Evolutionary conservation across 2,888 invertebrate genomes (phyloP).

Genomic region (Yponomeuta malinellus): DNA sequence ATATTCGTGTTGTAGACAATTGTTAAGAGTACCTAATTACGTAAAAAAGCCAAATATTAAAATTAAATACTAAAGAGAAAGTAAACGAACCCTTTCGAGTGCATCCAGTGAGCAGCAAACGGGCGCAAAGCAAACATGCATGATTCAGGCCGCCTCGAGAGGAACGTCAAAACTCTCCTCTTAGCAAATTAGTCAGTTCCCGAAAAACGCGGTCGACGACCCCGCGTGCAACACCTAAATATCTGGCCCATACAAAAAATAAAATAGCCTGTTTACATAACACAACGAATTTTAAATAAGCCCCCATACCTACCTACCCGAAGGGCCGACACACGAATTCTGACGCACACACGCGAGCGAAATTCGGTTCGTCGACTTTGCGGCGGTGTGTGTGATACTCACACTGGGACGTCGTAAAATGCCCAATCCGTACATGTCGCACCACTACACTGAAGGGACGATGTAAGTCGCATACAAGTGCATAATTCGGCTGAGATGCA

Average conservation of each 20-base stretch:
- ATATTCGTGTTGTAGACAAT: too few relatives aligned
- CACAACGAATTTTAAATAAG: slow-evolving; percentile 66
- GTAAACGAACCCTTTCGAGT: not conserved
- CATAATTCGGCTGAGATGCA: slow-evolving; percentile 77
- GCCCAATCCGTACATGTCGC: slow-evolving; percentile 71
- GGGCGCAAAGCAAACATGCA: slow-evolving; percentile 34
- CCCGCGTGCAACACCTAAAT: slow-evolving; percentile 66
- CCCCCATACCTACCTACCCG: slow-evolving; percentile 34
- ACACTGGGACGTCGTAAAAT: slow-evolving; percentile 62
- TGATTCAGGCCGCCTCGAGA: slow-evolving; percentile 29
- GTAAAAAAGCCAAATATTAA: too few relatives aligned
- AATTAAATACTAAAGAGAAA: not conserved
- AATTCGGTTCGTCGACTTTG: slow-evolving; percentile 46
- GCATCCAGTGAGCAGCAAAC: slow-evolving; percentile 19
- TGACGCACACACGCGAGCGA: slow-evolving; percentile 50
- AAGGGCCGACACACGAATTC: slow-evolving; percentile 42
- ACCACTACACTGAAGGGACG: slow-evolving; percentile 74
- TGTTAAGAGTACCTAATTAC: too few relatives aligned
- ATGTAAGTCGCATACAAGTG: slow-evolving; percentile 76
- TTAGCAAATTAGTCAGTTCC: slow-evolving; percentile 70
- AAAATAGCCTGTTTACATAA: slow-evolving; percentile 69
- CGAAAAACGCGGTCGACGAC: slow-evolving; percentile 67
- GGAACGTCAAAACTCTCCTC: slow-evolving; percentile 49
- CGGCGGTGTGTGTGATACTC: slow-evolving; percentile 60
- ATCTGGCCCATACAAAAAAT: slow-evolving; percentile 57